A percentile compares a stretch with the other conserved stretches of the same genome.
These are phyloP conservation scores for Nineta flava DNA, from an alignment of 2,888 invertebrate species.

Conservation along the genomic window DNA sequence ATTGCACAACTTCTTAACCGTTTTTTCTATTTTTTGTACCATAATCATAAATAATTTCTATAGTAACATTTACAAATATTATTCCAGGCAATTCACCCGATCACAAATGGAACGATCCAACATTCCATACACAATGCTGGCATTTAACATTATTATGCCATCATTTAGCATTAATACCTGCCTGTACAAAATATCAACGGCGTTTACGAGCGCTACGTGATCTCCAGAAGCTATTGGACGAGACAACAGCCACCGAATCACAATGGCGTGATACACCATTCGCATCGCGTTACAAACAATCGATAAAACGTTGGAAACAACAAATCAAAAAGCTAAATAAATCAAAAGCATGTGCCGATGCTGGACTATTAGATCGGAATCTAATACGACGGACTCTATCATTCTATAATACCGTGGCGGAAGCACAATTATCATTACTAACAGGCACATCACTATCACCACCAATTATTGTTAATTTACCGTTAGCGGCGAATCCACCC, in stretches of 20 bases:
- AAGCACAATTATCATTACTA: constrained; percentile 53
- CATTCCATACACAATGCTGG: constrained; percentile 95
- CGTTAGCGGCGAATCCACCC: constrained; percentile 44
- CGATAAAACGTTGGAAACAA: constrained; percentile 74
- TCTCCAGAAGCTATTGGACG: constrained; percentile 73
- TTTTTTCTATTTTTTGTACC: too few relatives aligned
- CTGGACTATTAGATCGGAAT: constrained; percentile 71
- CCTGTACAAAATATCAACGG: constrained; percentile 69
- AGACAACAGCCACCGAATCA: constrained; percentile 62
- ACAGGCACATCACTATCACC: constrained; percentile 33
- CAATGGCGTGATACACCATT: constrained; percentile 67
- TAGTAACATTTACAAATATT: background rate
- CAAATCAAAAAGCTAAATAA: constrained; percentile 64
- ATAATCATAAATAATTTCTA: background rate
- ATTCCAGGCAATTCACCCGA: constrained; percentile 11
- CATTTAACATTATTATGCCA: constrained; percentile 89
- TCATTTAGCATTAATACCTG: constrained; percentile 80
- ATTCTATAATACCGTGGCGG: constrained; percentile 78
- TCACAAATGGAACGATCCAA: constrained; percentile 58
- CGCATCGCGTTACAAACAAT: constrained; percentile 62
- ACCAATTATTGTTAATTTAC: constrained; percentile 27
- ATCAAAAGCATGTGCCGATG: constrained; percentile 86
- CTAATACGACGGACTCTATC: constrained; percentile 66
- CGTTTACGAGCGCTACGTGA: constrained; percentile 64
- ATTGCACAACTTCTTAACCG: too few relatives aligned